Evolutionary conservation across 2,113 vertebrate species (phyloP), one percentile per base, ranked within the genome.

Genomic region (Notarius quadriscutis): DNA sequence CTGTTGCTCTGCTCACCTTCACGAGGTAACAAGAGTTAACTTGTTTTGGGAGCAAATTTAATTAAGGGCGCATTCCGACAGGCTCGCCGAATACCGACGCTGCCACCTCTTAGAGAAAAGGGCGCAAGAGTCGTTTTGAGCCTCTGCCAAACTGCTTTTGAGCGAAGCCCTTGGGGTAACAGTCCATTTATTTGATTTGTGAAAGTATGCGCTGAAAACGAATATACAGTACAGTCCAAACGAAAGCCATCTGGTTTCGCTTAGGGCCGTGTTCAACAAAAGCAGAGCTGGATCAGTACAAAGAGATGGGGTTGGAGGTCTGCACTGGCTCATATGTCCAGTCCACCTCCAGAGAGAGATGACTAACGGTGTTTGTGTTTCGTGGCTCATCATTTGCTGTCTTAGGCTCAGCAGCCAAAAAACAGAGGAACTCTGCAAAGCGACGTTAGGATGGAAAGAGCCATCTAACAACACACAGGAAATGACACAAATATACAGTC

Each of bases 11-110:
- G 74, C 86, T 87, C 41, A 92, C 84, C 89, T 90, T 89, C 67
- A 81, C 88, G 86, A 88, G 91, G 90, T 93, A 94, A 94, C 94
- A 95, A 93, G 94, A 93, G 92, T 93, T 93, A 92, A 94, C 94
- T 93, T 94, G 94, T 94, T 93, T 48, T 92, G 91, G 91, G 91
- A 93, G 86, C 50, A 0, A 88, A 77, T 88, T 90, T 86, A 83
- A 88, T 90, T 87, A 86, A 72, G 63, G 86, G 60, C 67, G 87
- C 92, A 95, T 95, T 94, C 94, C 94, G 89, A 91, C 89, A 88
- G 90, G 83, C 91, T 89, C 77, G 89, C 92, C 91, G 89, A 94
- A 94, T 53, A 84, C 83, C 81, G 88, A 34, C 58, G 60, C 88
- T 88, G 89, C 91, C 87, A 90, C 88, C 89, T 85, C 67, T 27